A percentile compares a stretch with the other conserved stretches of the same genome.
phyloP scores from a whole-genome alignment of 23 tunicate species.

The Phallusia fumigata region DNA sequence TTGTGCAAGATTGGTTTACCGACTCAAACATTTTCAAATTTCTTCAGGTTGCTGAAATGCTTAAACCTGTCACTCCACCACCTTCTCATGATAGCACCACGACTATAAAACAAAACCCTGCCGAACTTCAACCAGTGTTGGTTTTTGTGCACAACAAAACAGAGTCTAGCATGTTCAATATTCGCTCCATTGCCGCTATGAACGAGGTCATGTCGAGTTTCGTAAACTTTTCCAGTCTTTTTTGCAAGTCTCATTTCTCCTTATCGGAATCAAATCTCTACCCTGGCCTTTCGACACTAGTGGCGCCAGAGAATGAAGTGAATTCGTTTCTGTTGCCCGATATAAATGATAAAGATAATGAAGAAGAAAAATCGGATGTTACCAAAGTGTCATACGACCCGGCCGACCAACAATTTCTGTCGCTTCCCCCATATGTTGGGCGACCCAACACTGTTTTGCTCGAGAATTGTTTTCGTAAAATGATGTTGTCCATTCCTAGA shows the following conservation, averaged over 20 bases:
- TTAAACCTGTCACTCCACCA: conserved; percentile 67
- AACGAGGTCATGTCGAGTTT: conserved; percentile 52
- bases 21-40: conserved; percentile 70
- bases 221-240: conserved; percentile 47
- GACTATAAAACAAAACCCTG: conserved; percentile 31
- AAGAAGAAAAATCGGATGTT: conserved; percentile 51
- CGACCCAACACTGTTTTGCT: conserved; percentile 46
- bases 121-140: conserved; percentile 74
- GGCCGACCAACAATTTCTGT: conserved; percentile 43
- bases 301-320: conserved; percentile 37
- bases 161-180: conserved; percentile 60
- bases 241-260: conserved; percentile 60
- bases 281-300: conserved; percentile 48
- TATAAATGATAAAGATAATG: conserved; percentile 29
- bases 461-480: conserved; percentile 56
- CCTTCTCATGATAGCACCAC: conserved; percentile 44
- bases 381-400: conserved; percentile 59
- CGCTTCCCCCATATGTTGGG: conserved; percentile 49
- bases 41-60: conserved; percentile 91
- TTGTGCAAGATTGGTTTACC: conserved; percentile 91
- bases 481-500: conserved; percentile 81
- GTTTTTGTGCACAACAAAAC: conserved; percentile 83
- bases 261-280: conserved; percentile 47
- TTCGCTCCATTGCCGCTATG: conserved; percentile 51
- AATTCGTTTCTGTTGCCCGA: conserved; percentile 69